Percentiles rank a stretch among this genome's conserved stretches.
Evolutionary conservation across 2,888 invertebrate genomes (phyloP).

Genomic region (Drosophila neutralis): DNA sequence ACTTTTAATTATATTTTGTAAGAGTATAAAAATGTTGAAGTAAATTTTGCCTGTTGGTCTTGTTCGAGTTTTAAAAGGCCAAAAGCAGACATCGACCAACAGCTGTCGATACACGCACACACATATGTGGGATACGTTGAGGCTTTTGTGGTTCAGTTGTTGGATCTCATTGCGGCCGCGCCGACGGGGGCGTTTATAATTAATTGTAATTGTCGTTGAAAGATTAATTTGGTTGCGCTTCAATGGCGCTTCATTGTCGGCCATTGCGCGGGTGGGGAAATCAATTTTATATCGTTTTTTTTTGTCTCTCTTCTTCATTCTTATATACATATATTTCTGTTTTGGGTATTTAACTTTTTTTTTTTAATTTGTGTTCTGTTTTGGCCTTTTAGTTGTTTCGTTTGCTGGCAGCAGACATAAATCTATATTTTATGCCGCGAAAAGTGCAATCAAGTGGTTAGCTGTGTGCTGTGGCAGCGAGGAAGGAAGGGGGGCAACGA

Average conservation of each 20-base stretch:
- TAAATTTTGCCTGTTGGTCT: conserved; percentile 1
- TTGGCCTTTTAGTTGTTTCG: conserved; percentile 19
- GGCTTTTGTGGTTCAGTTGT: conserved; percentile 64
- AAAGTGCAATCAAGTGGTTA: conserved; percentile 79
- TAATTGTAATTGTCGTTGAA: conserved; percentile 83
- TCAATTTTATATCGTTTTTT: conserved; percentile 73
- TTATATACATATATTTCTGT: conserved; percentile 12
- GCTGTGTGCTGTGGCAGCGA: conserved; percentile 23
- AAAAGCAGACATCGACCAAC: conserved; percentile 56
- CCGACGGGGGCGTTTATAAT: conserved; percentile 79
- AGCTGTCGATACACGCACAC: conserved; percentile 64
- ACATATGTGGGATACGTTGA: conserved; percentile 41
- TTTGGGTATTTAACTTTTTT: conserved; percentile 14
- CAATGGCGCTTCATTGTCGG: conserved; percentile 80
- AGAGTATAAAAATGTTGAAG: conserved; percentile 12
- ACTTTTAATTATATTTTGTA: not conserved
- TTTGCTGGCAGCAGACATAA: conserved; percentile 52
- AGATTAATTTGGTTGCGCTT: conserved; percentile 82
- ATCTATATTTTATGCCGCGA: conserved; percentile 79
- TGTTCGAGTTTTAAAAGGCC: conserved; percentile 47
- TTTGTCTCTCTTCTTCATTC: conserved; percentile 15
- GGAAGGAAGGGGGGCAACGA: conserved; percentile 5
- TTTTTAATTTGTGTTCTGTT: conserved; percentile 19
- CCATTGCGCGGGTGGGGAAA: conserved; percentile 74
- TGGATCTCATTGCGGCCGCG: conserved; percentile 50